Conservation (phyloP, 2,888 invertebrate genomes). For the Anaspis maculata region DNA sequence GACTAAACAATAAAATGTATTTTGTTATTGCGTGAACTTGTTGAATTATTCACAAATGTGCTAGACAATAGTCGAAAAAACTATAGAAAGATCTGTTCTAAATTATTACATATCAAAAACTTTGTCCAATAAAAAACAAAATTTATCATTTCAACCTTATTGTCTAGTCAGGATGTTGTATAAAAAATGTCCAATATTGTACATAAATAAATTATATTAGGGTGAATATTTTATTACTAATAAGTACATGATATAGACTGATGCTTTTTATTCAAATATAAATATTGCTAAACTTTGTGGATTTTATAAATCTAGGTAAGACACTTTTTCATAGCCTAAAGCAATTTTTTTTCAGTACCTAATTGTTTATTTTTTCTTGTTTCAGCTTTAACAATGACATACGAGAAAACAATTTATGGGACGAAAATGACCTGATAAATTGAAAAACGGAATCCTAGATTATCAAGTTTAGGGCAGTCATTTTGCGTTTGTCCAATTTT, state of each 20-base stretch:
- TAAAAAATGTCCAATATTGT: slow-evolving; percentile 8
- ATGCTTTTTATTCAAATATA: slow-evolving; percentile 35
- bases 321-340: no score
- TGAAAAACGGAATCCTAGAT: slow-evolving; percentile 20
- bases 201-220: slow-evolving; percentile 17
- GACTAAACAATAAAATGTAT: slow-evolving; percentile 8
- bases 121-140: no score
- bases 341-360: background rate
- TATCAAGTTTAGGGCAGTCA: slow-evolving; percentile 19
- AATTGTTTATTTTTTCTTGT: no score
- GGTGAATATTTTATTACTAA: slow-evolving; percentile 31
- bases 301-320: slow-evolving; percentile 26
- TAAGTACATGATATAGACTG: slow-evolving; percentile 34
- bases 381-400: slow-evolving; percentile 28
- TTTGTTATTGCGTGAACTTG: slow-evolving; percentile 9
- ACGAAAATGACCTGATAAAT: slow-evolving; percentile 27
- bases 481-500: slow-evolving; percentile 14
- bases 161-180: slow-evolving; percentile 5
- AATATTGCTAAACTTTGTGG: slow-evolving; percentile 27
- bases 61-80: slow-evolving; percentile 22
- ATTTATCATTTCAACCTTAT: slow-evolving; percentile 10
- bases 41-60: slow-evolving; percentile 19
- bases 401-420: slow-evolving; percentile 23
- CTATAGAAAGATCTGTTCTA: slow-evolving; percentile 7
- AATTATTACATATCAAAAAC: slow-evolving; percentile 21